Evolutionary conservation across 2,888 invertebrate species (phyloP), one percentile per base, ranked within the genome.

Genomic region (Hyposoter dolosus): DNA sequence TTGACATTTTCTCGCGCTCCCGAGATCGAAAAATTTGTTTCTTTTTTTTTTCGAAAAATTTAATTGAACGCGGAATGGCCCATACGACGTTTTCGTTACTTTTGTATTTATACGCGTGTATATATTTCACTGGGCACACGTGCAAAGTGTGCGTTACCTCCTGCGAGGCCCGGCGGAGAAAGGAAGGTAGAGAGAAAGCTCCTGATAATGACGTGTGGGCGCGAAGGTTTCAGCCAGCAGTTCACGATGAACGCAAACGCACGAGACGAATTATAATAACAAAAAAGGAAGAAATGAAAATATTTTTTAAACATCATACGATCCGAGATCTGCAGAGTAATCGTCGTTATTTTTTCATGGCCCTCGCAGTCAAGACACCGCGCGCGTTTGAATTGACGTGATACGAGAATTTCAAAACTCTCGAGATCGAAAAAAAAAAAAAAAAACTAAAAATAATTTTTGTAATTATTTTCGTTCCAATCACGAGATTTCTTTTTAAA

Each of bases 151-250:
- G 79, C 75, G 80, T 84, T 43, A 65, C 79, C 53, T 69, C 84
- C 69, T 71, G 65, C 75, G 68, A 68, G 69, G 69, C 19, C 47
- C 75, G 86, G 40, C 75, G 86, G 88, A 83, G 88, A 88, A 88
- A 88, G 86, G 88, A 88, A 84, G 84, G 86, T 86, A 72, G 86
- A 88, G 88, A 86, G 88, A 88, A 88, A 88, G 88, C 88, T 88
- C 84, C 84, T 86, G 86, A 88, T 88, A 88, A 88, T 88, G 88
- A 88, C 86, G 86, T 86, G 86, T 86, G 84, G 88, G 84, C 84
- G 78, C 84, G 88, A 88, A 86, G 86, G 77, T 86, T 86, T 74
- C 74, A 50, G 66, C 79, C 28, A 28, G 28, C 28, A 28, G 35
- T 6, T 1, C 83, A 69, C 80, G 84, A 83, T 83, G 69, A 80